Percentiles rank a stretch among this genome's conserved stretches.
These are phyloP conservation scores for Globodera rostochiensis DNA, from an alignment of 1,140 invertebrate genomes.

Conservation along the genomic window DNA sequence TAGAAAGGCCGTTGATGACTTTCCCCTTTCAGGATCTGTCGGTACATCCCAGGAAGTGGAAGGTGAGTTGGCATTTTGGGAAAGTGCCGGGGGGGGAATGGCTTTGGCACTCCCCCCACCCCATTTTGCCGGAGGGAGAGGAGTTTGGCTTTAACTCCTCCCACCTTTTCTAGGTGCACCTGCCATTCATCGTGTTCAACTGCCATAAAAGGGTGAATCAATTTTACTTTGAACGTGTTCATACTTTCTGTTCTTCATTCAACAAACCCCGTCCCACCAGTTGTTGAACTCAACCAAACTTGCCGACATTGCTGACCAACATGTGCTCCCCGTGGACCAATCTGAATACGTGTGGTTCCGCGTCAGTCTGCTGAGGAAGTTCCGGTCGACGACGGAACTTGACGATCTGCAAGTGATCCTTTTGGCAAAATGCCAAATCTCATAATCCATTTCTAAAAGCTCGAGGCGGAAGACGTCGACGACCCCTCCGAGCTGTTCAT, in stretches of 20 bases:
- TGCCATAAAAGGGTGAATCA: conserved; percentile 56
- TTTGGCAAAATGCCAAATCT: not conserved
- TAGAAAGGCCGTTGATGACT: not conserved
- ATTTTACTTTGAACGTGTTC: conserved; percentile 15
- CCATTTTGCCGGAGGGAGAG: too few relatives aligned
- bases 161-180: conserved; percentile 27
- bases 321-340: conserved; percentile 45
- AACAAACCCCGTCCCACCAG: conserved; percentile 18
- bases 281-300: conserved; percentile 52
- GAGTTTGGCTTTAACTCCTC: not conserved
- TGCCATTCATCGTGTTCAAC: conserved; percentile 61
- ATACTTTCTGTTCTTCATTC: too few relatives aligned
- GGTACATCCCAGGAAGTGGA: conserved; percentile 54
- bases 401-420: conserved; percentile 52
- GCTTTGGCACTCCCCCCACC: too few relatives aligned
- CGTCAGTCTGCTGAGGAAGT: conserved; percentile 50
- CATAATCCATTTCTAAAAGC: conserved; percentile 17
- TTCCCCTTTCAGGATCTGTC: conserved; percentile 45
- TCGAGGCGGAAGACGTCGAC: conserved; percentile 58
- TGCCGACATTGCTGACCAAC: conserved; percentile 36
- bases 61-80: not conserved
- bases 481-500: conserved; percentile 56
- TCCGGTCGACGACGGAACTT: conserved; percentile 42
- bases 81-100: not conserved
- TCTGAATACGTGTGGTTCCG: conserved; percentile 62